Evolutionary conservation across 2,113 vertebrate species (phyloP).

Genomic region (Gorsachius goisagi): DNA sequence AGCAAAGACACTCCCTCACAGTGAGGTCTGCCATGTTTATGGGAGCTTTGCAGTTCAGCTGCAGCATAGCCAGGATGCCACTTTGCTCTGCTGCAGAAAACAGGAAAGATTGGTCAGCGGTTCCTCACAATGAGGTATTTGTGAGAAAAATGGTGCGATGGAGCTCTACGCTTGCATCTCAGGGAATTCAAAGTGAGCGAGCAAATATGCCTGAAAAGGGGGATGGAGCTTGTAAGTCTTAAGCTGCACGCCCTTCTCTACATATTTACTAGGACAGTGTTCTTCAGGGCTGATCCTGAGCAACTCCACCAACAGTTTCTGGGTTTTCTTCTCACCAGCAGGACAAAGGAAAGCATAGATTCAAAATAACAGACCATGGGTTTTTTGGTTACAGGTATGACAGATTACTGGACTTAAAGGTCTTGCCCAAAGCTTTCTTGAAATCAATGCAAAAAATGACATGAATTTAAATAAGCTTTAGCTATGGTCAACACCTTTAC

Average conservation of each 20-base stretch:
- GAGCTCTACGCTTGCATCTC: background rate
- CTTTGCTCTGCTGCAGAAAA: background rate
- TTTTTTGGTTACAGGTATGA: background rate
- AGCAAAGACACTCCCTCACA: background rate
- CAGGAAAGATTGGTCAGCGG: background rate
- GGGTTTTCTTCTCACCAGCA: background rate
- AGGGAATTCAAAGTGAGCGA: background rate
- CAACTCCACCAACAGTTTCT: background rate
- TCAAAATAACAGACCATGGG: background rate
- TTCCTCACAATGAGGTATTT: background rate
- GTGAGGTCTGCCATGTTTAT: background rate
- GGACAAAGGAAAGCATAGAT: background rate
- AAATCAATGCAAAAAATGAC: background rate
- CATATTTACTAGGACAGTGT: too few species aligned
- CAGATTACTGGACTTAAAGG: background rate
- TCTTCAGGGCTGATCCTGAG: background rate
- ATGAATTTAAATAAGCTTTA: background rate
- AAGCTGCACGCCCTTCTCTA: background rate
- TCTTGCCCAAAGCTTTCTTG: background rate
- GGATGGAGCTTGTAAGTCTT: fast-evolving
- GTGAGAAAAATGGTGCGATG: background rate
- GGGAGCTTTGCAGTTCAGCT: background rate
- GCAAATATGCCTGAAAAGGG: background rate
- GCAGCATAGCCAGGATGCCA: background rate
- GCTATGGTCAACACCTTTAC: background rate